These are phyloP conservation scores for Hestina assimilis DNA, from an alignment of 1,140 invertebrate species.

Conservation along the genomic window DNA sequence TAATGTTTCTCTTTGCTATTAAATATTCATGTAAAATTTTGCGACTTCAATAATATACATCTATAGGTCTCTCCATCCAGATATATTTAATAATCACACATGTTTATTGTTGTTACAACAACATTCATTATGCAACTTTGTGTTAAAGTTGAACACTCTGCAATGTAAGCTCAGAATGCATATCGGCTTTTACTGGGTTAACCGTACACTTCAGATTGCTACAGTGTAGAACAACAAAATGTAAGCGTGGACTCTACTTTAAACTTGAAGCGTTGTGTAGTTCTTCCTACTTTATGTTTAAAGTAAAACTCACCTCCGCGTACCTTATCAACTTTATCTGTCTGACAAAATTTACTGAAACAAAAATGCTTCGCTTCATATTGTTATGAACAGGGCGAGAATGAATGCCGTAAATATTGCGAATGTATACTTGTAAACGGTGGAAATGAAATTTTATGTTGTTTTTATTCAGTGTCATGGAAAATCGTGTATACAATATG, in stretches of 20 bases:
- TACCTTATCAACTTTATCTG: no score
- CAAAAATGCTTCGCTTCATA: neutral
- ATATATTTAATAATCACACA: no score
- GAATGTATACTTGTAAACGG: conserved; percentile 2
- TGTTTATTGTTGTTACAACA: no score
- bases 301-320: no score
- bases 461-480: neutral
- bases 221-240: neutral
- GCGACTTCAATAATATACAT: no score
- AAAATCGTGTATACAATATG: neutral
- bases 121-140: no score
- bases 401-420: neutral
- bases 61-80: no score
- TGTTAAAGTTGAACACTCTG: neutral
- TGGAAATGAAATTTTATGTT: neutral
- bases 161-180: neutral
- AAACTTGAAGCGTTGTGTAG: no score
- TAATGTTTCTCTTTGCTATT: no score
- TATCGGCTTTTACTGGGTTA: neutral
- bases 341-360: no score
- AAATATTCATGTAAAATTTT: no score
- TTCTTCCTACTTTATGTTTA: no score
- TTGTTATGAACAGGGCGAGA: conserved; percentile 1
- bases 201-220: neutral
- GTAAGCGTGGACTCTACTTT: conserved; percentile 1